Evolutionary conservation across 2,888 invertebrate species (phyloP).

Genomic region (Hermaeophaga mercurialis): DNA sequence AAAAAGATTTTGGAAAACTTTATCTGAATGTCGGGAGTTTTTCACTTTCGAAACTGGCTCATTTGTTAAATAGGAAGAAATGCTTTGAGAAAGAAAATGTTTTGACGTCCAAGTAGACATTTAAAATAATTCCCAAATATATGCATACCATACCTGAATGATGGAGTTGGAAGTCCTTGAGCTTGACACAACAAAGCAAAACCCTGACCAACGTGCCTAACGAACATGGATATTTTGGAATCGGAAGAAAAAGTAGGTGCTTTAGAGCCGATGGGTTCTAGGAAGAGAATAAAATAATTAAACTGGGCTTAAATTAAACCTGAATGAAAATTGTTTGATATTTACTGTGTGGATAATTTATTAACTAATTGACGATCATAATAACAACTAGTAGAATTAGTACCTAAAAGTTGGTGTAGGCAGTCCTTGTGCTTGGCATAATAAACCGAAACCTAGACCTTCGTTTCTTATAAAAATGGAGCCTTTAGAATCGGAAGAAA

Average conservation of each 20-base stretch:
- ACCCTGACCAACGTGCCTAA: conserved; percentile 55
- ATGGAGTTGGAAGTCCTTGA: conserved; percentile 72
- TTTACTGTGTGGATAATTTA: too few species aligned
- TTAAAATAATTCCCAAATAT: too few species aligned
- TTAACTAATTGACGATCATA: too few species aligned
- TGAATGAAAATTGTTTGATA: too few species aligned
- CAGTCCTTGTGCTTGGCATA: conserved; percentile 70
- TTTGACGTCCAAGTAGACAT: too few species aligned
- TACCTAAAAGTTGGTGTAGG: conserved; percentile 62
- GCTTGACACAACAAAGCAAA: conserved; percentile 65
- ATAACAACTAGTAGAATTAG: too few species aligned
- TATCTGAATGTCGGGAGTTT: too few species aligned
- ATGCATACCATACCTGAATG: conserved; percentile 70
- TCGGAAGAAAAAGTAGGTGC: conserved; percentile 58
- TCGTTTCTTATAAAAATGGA: conserved; percentile 57
- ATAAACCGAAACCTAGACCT: conserved; percentile 58
- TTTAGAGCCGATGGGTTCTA: conserved; percentile 63
- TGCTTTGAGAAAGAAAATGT: too few species aligned
- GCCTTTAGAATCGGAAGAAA: conserved; percentile 57
- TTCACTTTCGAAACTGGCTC: too few species aligned
- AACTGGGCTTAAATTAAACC: too few species aligned
- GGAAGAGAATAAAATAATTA: conserved; percentile 26
- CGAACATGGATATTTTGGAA: conserved; percentile 59
- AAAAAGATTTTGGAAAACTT: not conserved
- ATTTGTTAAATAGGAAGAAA: too few species aligned